Evolutionary conservation across 2,797 vertebrate species (phyloP).

Genomic region (Clarias fuscus): DNA sequence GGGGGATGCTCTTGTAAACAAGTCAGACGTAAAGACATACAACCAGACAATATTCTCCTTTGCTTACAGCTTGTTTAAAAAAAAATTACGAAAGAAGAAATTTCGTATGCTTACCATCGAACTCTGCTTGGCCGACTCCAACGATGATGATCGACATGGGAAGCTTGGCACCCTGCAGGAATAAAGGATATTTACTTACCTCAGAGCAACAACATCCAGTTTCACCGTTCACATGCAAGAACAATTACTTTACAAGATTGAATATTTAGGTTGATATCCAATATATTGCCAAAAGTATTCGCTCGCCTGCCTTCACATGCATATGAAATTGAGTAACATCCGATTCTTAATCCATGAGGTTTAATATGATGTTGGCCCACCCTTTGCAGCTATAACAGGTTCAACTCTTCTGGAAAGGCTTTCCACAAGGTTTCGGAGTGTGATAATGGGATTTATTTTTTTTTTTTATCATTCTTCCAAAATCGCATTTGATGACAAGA

Average conservation of each 20-base stretch:
- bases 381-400: too few species aligned
- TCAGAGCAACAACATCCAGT: conserved; percentile 16
- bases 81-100: conserved; percentile 9
- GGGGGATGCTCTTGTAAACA: neutral
- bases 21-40: neutral
- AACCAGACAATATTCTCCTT: neutral
- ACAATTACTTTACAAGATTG: neutral
- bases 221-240: neutral
- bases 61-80: neutral
- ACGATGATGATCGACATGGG: conserved; percentile 98
- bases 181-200: conserved; percentile 36
- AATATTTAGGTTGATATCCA: too few species aligned
- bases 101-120: conserved; percentile 80
- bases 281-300: too few species aligned
- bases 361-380: too few species aligned
- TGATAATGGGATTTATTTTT: too few species aligned
- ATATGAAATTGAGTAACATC: too few species aligned
- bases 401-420: too few species aligned
- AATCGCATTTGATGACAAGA: too few species aligned
- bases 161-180: conserved; percentile 86
- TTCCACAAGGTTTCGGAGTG: too few species aligned
- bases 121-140: conserved; percentile 93
- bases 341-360: too few species aligned
- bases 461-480: too few species aligned
- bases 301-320: too few species aligned